Evolutionary conservation across 2,797 vertebrate species (phyloP), one percentile per base, ranked within the genome.

Genomic region (Spea hammondii): DNA sequence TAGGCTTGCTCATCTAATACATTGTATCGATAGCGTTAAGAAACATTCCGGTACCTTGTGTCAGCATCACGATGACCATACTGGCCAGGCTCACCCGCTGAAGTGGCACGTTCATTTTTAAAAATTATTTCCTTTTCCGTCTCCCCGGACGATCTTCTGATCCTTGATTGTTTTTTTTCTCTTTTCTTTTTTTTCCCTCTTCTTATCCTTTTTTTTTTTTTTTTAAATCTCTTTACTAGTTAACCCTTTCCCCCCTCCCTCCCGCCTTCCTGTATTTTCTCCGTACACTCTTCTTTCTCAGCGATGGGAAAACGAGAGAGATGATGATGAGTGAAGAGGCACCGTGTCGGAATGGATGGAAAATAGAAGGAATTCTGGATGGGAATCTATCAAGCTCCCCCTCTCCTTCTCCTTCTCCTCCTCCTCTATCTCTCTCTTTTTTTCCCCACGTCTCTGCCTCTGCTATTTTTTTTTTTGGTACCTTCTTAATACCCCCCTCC

Each of bases 231-330:
- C 67, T 71, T 69, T 68, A 48, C 55, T 77, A 8, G 46, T 82
- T 77, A 81, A 64, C 79, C 79, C 79, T 60, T 47, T 55, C 70
- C 79, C 74, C 79, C 79, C 79, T 77, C 70, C 74, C 69, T 48
- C 69, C 79, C 70, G 64, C 62, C 32, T 54, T 64, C 32, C 74
- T 62, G 70, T 73, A 60, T 72, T 14, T 70, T 71, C 74, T 44
- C 69, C 47, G 60, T 51, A 51, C 60, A 49, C 65, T 72, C 62
- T 72, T 60, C 70, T 64, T 46, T 67, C 17, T 64, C 57, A 54
- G 44, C 47, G 70, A 59, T 68, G 79, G 70, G 12, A 65, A 44
- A 64, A 66, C 17, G 64, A 14, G 32, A 44, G 70, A 69, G 79
- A 81, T 64, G 74, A 74, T 54, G 70, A 48, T 59, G 70, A 67